Evolutionary conservation across 2,888 invertebrate species (phyloP).

Genomic region (Cosmorhoe ocellata): DNA sequence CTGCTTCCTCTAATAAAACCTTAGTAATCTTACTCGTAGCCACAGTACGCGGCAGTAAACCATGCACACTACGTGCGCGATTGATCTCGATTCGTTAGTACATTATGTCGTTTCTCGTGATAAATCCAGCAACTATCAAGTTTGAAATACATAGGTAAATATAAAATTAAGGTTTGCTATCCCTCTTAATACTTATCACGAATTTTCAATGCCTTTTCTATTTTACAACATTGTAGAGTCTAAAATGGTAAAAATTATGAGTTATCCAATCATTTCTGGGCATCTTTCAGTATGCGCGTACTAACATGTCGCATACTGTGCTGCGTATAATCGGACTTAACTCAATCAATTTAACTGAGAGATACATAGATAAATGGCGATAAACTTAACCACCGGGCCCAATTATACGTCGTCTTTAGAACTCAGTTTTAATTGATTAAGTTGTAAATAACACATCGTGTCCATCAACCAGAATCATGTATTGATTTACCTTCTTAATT

Average conservation of each 20-base stretch:
- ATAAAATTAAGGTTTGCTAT: too few species aligned
- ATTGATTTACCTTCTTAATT: conserved; percentile 32
- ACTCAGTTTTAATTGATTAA: conserved; percentile 43
- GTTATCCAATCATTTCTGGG: too few species aligned
- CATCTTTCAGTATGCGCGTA: not conserved
- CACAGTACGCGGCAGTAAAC: conserved; percentile 14
- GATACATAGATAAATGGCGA: conserved; percentile 47
- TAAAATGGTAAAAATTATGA: too few species aligned
- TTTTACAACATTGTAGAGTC: too few species aligned
- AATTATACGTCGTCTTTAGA: conserved; percentile 43
- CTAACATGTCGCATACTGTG: conserved; percentile 4
- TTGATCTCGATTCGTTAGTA: too few species aligned
- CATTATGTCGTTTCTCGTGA: too few species aligned
- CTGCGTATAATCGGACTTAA: conserved; percentile 26
- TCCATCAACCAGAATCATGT: conserved; percentile 29
- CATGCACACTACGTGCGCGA: not conserved
- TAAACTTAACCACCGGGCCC: conserved; percentile 46
- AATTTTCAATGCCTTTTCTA: too few species aligned
- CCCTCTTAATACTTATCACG: too few species aligned
- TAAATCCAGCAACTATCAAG: too few species aligned
- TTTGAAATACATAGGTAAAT: too few species aligned
- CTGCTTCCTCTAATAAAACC: conserved; percentile 42
- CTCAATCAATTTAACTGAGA: conserved; percentile 48
- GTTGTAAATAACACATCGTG: conserved; percentile 43
- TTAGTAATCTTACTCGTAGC: conserved; percentile 34